phyloP scores from a whole-genome alignment of 2,888 invertebrate species.

The Rotaria sp. region DNA sequence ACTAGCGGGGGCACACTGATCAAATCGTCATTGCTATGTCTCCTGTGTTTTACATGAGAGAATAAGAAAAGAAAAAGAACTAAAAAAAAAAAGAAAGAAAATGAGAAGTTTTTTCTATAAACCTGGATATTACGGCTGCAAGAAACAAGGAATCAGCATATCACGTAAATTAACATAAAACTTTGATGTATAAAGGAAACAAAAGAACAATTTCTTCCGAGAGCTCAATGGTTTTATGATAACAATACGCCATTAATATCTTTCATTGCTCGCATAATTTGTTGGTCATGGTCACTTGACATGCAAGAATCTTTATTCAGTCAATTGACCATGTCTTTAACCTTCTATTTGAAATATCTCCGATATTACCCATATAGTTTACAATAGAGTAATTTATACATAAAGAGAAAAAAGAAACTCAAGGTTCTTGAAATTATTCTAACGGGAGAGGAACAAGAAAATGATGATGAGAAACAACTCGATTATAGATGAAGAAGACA shows the following conservation, averaged over 20 bases:
- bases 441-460: background rate
- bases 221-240: background rate
- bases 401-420: background rate
- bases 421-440: background rate
- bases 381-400: background rate
- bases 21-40: background rate
- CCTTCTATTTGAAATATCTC: background rate
- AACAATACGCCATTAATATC: background rate
- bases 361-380: background rate
- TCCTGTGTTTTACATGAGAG: background rate
- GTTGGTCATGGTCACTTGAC: background rate
- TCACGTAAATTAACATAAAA: too few species aligned
- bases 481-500: background rate
- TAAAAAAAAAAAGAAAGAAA: background rate
- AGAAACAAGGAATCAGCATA: too few species aligned
- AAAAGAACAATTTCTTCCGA: too few species aligned
- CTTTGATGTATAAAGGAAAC: too few species aligned
- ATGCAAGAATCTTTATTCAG: background rate
- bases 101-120: background rate
- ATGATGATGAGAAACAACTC: background rate
- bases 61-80: background rate
- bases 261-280: background rate
- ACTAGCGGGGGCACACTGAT: background rate
- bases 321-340: background rate
- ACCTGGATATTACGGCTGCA: background rate